phyloP scores from a whole-genome alignment of 2,113 vertebrate genomes.

The Falco punctatus region DNA sequence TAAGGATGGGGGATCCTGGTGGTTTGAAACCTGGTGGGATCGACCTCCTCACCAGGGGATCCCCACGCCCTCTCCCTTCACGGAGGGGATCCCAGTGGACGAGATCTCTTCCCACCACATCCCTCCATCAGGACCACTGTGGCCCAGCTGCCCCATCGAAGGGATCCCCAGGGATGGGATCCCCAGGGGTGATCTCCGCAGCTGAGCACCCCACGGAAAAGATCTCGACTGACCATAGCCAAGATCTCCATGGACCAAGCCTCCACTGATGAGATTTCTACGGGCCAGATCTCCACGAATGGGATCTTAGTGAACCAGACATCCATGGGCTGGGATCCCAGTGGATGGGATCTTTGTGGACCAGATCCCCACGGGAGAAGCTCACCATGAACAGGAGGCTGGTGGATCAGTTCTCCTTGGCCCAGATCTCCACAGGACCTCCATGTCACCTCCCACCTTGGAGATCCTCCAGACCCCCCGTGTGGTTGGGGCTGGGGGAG shows the following conservation, averaged over 20 bases:
- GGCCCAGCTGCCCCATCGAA: background rate
- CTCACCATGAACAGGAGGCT: background rate
- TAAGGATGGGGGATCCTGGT: background rate
- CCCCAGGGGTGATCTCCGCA: background rate
- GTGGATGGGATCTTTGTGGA: background rate
- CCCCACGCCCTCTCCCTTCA: background rate
- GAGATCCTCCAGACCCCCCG: rapidly evolving
- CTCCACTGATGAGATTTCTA: no score
- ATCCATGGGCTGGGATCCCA: background rate
- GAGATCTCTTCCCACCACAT: background rate
- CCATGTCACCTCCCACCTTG: background rate
- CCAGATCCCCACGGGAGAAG: background rate
- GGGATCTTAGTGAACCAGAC: background rate
- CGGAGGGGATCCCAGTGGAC: background rate
- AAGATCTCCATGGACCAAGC: no score
- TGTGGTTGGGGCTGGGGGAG: background rate
- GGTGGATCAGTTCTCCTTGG: no score
- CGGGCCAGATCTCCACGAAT: background rate
- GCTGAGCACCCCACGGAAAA: background rate
- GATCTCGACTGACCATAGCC: background rate
- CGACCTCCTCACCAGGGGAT: background rate
- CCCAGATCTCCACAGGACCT: background rate
- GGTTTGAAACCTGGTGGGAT: background rate
- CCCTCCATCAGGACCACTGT: background rate
- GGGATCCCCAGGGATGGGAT: background rate